These are phyloP conservation scores for Dendrocincla fuliginosa DNA, from an alignment of 2,797 vertebrate genomes.

Conservation along the genomic window DNA sequence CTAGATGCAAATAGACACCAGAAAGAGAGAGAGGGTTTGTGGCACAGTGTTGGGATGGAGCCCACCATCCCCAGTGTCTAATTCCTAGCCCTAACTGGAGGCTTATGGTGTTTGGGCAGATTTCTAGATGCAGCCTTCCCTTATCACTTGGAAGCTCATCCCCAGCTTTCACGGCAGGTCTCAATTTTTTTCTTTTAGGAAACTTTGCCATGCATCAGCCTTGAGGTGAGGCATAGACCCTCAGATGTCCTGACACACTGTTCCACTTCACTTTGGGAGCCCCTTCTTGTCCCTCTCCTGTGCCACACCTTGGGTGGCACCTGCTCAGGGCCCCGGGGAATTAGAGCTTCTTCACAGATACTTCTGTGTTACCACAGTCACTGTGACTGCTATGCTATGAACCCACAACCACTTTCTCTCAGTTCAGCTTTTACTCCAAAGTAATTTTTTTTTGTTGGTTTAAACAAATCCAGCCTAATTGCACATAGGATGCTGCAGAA, in stretches of 20 bases:
- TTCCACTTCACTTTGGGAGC: not conserved
- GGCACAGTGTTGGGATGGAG: not conserved
- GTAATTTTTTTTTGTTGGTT: not conserved
- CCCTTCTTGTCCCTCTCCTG: not conserved
- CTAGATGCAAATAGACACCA: not conserved
- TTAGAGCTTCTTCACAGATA: not conserved
- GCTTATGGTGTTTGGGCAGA: not conserved
- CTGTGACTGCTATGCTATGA: fast-evolving
- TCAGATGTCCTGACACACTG: fast-evolving
- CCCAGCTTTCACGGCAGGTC: not conserved
- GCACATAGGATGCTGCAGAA: not conserved
- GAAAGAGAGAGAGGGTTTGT: not conserved
- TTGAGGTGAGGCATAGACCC: not conserved
- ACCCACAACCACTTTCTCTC: not conserved
- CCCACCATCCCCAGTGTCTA: too few relatives aligned
- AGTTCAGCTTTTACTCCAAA: not conserved
- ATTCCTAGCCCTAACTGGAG: not conserved
- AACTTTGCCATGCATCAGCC: not conserved
- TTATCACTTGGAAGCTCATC: not conserved
- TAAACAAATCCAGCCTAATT: not conserved
- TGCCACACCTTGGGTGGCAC: not conserved
- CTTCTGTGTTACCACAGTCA: not conserved
- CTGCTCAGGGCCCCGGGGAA: not conserved
- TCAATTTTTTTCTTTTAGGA: not conserved
- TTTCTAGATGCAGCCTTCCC: not conserved